Conservation (phyloP, 53 echinoderm and acorn worm species). For the Arbacia lixula region DNA sequence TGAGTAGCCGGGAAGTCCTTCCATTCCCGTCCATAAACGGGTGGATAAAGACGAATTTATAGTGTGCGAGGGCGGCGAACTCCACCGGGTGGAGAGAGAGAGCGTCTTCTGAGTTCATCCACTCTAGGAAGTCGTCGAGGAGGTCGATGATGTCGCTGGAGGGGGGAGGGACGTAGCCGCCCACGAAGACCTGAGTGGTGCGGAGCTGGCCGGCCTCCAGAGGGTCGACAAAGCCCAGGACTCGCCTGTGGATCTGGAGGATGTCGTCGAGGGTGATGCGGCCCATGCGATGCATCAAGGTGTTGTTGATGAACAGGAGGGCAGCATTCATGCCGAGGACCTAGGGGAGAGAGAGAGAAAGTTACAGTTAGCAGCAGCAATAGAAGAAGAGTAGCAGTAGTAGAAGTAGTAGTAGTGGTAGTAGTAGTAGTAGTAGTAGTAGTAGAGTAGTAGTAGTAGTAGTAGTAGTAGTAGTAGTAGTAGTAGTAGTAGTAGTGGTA, state of each 20-base stretch:
- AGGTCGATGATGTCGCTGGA: slow-evolving; percentile 72
- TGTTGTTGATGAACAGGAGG: slow-evolving; percentile 88
- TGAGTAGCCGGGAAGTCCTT: slow-evolving; percentile 86
- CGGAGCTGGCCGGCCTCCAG: slow-evolving; percentile 85
- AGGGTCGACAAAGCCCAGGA: slow-evolving; percentile 86
- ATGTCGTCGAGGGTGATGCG: slow-evolving; percentile 81
- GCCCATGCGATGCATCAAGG: slow-evolving; percentile 81
- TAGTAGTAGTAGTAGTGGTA: slow-evolving; percentile 1
- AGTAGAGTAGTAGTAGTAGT: background rate
- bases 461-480: background rate
- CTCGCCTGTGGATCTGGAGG: slow-evolving; percentile 85
- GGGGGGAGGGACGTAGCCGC: slow-evolving; percentile 86
- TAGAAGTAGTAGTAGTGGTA: background rate
- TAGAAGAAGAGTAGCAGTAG: background rate
- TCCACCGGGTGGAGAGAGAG: slow-evolving; percentile 83
- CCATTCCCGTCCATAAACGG: slow-evolving; percentile 98
- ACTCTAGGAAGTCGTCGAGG: slow-evolving; percentile 81
- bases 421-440: background rate
- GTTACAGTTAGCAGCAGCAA: background rate
- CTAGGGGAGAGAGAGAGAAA: too few relatives aligned
- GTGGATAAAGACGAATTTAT: slow-evolving; percentile 92
- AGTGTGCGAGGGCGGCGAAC: slow-evolving; percentile 92
- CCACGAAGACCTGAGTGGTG: slow-evolving; percentile 92
- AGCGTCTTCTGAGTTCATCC: slow-evolving; percentile 91
- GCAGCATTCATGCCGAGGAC: slow-evolving; percentile 85